These are phyloP conservation scores for Xylocampa areola DNA, from an alignment of 2,888 invertebrate genomes.

Conservation along the genomic window DNA sequence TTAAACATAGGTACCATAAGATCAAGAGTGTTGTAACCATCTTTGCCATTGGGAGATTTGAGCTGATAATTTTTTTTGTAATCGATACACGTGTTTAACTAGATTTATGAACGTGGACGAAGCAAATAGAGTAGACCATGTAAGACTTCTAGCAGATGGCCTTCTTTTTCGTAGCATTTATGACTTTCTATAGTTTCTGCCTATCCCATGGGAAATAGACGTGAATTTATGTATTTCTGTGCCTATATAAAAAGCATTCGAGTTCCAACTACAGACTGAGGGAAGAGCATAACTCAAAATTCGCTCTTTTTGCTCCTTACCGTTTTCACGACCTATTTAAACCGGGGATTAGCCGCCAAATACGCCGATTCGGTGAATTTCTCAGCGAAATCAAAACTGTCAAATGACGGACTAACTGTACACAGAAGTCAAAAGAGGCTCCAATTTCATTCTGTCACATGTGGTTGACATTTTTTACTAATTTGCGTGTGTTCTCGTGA, in stretches of 20 bases:
- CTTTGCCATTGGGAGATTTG: no score
- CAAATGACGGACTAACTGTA: conserved; percentile 68
- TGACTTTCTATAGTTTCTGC: no score
- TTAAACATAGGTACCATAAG: no score
- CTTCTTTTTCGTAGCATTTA: no score
- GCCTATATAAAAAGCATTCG: neutral
- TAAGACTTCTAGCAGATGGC: no score
- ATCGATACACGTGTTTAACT: no score
- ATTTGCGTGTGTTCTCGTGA: conserved; percentile 72
- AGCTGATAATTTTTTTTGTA: no score
- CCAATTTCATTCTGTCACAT: conserved; percentile 78
- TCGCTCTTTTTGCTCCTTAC: conserved; percentile 55
- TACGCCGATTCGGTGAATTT: conserved; percentile 79
- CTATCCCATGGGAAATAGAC: no score
- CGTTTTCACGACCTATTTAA: conserved; percentile 82
- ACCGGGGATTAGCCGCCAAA: conserved; percentile 68
- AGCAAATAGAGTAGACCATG: no score
- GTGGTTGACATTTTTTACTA: conserved; percentile 68
- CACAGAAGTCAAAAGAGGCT: conserved; percentile 73
- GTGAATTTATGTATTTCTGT: neutral
- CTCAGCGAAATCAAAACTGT: conserved; percentile 69
- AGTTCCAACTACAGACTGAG: neutral
- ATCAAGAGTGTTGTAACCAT: no score
- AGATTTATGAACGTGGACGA: no score
- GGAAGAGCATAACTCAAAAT: conserved; percentile 44